Evolutionary conservation across 2,113 vertebrate genomes (phyloP), one percentile per base, ranked within the genome.

Genomic region (Leuciscus idus): DNA sequence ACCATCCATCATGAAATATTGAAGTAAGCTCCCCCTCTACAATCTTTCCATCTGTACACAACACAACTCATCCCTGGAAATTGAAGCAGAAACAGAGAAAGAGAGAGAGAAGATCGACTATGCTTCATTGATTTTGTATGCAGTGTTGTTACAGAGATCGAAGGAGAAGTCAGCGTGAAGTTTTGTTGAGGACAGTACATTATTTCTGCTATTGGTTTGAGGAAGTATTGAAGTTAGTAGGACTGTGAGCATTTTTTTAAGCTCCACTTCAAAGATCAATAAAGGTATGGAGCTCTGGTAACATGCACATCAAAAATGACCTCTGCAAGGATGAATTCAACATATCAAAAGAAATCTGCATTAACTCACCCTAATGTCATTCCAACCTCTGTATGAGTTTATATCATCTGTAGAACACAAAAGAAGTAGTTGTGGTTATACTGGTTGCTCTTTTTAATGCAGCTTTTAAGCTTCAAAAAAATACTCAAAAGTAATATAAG

Each of bases 1-100:
- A 11, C 86, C 57, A 46, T 76, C 19, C 33, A n/a, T 82, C 70
- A 77, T 83, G 11, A 83, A 87, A 83, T 77, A 87, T 83, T 87
- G 48, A 87, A 83, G 46, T 30, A 43, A 70, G 28, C 57, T 74
- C 73, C 73, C 13, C 57, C 30, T 68, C 77, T 72, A 64, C 17
- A 39, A 28, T 43, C 57, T 72, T 50, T 66, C 68, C 39, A 19
- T 26, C 30, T 73, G 26, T 84, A 39, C n/a, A n/a, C 17, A 78
- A 23, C 28, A 23, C 19, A 80, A 13, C n/a, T 46, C 78, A 39
- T 48, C 78, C 76, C 30, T 81, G n/a, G 7, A 80, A 62, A 80
- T 9, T 39, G 4, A 80, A 80, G 78, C 57, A 61, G 36, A 80
- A 9, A 73, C 72, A 74, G 1, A 70, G 1, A 9, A 5, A 66